phyloP scores from a whole-genome alignment of 30 jellyfish, hydroid and myxozoan genomes.

The Clytia hemisphaerica region DNA sequence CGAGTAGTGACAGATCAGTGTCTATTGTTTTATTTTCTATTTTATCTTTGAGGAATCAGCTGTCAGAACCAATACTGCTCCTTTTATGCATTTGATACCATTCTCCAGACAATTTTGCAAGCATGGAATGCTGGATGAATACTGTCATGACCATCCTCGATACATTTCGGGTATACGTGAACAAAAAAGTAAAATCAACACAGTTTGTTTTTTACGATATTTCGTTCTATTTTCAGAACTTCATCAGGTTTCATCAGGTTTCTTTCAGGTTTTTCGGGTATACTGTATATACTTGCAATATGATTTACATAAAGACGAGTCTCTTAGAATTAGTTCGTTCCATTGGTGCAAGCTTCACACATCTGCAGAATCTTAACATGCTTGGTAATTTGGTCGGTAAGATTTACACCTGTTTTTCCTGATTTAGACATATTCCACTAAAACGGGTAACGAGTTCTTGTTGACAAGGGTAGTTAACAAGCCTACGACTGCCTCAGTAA shows the following conservation, averaged over 20 bases:
- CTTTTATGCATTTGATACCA: conserved; percentile 7
- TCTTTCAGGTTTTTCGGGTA: neutral
- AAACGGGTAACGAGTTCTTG: neutral
- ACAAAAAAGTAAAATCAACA: no score
- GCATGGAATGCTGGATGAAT: neutral
- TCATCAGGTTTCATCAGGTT: neutral
- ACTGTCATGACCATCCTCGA: neutral
- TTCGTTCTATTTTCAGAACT: no score
- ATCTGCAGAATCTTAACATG: conserved; percentile 8
- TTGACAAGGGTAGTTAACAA: conserved; percentile 23
- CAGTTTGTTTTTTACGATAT: no score
- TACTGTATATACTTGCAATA: no score
- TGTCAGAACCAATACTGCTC: conserved; percentile 1
- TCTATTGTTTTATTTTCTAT: conserved; percentile 11
- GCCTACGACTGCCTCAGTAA: conserved; percentile 20
- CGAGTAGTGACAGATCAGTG: conserved; percentile 6
- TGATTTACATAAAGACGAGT: no score
- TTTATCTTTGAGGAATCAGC: conserved; percentile 9
- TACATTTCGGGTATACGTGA: conserved; percentile 16
- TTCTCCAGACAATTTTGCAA: conserved; percentile 25
- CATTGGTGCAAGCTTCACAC: no score
- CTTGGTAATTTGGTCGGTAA: neutral
- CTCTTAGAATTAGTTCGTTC: no score
- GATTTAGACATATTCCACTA: conserved; percentile 14
- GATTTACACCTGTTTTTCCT: conserved; percentile 25